phyloP scores from a whole-genome alignment of 2,888 invertebrate genomes.

The Tridacna crocea region DNA sequence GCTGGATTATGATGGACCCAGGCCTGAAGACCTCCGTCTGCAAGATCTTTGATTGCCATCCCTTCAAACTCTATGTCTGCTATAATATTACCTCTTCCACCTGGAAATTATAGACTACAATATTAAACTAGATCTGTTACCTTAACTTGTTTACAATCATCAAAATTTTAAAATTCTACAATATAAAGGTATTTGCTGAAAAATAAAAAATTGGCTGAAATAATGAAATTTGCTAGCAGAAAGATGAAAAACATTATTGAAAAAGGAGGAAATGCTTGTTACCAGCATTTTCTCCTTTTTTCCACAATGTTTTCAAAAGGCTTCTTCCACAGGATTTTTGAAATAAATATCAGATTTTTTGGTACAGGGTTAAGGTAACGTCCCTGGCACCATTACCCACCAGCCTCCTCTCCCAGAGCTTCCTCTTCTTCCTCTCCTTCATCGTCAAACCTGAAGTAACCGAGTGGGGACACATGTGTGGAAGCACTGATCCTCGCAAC shows the following conservation, averaged over 20 bases:
- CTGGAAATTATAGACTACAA: not conserved
- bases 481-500: slow-evolving; percentile 92
- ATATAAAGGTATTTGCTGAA: not conserved
- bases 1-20: slow-evolving; percentile 92
- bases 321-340: too few species aligned
- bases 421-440: slow-evolving; percentile 87
- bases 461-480: slow-evolving; percentile 91
- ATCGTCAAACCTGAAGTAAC: slow-evolving; percentile 86
- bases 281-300: too few species aligned
- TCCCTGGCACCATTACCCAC: slow-evolving; percentile 16
- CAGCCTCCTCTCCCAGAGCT: slow-evolving; percentile 79
- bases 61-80: slow-evolving; percentile 89
- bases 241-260: not conserved
- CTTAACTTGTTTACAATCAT: too few species aligned
- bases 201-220: too few species aligned
- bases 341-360: too few species aligned
- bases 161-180: not conserved
- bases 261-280: too few species aligned
- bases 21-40: slow-evolving; percentile 88
- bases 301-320: too few species aligned
- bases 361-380: too few species aligned
- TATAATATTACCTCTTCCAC: slow-evolving; percentile 41
- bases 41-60: slow-evolving; percentile 88
- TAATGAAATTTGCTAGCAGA: not conserved
- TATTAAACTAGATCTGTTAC: too few species aligned